Percentiles rank a stretch among this genome's conserved stretches.
Evolutionary conservation across 2,888 invertebrate species (phyloP).

Genomic region (Tridacna gigas): DNA sequence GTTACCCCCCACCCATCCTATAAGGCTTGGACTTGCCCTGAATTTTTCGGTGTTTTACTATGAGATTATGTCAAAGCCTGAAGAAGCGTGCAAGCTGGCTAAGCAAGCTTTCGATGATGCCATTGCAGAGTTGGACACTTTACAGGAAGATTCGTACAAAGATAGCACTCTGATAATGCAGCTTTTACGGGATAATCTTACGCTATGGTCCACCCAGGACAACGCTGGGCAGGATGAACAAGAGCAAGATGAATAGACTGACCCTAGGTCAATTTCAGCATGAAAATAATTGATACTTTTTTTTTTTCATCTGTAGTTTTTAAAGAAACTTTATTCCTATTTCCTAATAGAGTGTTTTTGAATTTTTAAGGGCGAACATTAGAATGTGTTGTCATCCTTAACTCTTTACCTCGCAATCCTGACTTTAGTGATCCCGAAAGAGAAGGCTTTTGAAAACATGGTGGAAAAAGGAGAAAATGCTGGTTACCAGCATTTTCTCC

Average conservation of each 20-base stretch:
- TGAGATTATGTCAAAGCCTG: conserved; percentile 99
- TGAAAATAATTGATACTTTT: too few species aligned
- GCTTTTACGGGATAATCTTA: conserved; percentile 89
- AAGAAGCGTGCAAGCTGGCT: conserved; percentile 99
- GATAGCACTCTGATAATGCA: conserved; percentile 99
- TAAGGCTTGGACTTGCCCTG: conserved; percentile 98
- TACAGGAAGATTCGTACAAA: conserved; percentile 99
- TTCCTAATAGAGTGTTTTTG: too few species aligned
- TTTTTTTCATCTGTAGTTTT: too few species aligned
- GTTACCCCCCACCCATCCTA: conserved; percentile 99
- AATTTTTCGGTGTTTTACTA: conserved; percentile 99
- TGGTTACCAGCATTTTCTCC: too few species aligned
- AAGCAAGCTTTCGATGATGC: conserved; percentile 99
- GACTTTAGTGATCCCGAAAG: too few species aligned
- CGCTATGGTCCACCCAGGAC: conserved; percentile 59
- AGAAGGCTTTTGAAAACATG: too few species aligned
- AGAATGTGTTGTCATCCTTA: too few species aligned
- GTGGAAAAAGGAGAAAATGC: too few species aligned
- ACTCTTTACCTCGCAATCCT: too few species aligned
- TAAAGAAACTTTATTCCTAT: too few species aligned
- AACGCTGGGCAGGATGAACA: conserved; percentile 22
- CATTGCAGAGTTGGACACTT: conserved; percentile 99
- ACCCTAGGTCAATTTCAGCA: background rate
- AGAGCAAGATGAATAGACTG: conserved; percentile 25
- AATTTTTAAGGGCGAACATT: too few species aligned